phyloP scores from a whole-genome alignment of 2,113 vertebrate species.

The Ranitomeya variabilis region DNA sequence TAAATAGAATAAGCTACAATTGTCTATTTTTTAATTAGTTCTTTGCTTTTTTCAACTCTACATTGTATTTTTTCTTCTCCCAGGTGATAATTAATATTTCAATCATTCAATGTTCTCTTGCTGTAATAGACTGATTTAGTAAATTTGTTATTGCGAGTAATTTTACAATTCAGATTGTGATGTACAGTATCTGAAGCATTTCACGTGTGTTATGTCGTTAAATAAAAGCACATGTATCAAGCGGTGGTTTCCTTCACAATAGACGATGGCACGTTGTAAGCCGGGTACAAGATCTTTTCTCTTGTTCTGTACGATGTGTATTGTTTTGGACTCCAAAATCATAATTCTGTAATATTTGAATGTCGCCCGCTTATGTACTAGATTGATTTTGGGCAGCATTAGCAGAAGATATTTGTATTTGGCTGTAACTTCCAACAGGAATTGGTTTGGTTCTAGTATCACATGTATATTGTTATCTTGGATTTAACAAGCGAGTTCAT shows the following conservation, averaged over 20 bases:
- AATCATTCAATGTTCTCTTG: neutral
- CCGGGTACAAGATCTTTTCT: neutral
- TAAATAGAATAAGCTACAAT: neutral
- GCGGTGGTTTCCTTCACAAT: neutral
- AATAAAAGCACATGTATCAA: conserved; percentile 1
- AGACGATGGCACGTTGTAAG: neutral
- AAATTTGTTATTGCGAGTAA: neutral
- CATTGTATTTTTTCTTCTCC: neutral
- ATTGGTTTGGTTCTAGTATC: neutral
- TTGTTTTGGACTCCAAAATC: conserved; percentile 15
- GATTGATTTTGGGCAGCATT: neutral
- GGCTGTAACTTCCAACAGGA: neutral
- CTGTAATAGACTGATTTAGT: neutral
- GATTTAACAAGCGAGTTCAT: neutral
- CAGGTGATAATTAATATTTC: neutral
- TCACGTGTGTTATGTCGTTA: neutral
- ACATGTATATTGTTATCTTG: neutral
- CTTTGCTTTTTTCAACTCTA: neutral
- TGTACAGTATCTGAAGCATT: neutral
- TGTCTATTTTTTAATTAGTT: neutral
- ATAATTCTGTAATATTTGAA: neutral
- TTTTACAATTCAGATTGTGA: neutral
- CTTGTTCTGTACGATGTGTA: conserved; percentile 14
- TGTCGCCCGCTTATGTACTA: neutral
- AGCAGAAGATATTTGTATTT: neutral